Base-by-base conservation (phyloP, 2,797 vertebrate genomes). In the Channallabes apus region DNA sequence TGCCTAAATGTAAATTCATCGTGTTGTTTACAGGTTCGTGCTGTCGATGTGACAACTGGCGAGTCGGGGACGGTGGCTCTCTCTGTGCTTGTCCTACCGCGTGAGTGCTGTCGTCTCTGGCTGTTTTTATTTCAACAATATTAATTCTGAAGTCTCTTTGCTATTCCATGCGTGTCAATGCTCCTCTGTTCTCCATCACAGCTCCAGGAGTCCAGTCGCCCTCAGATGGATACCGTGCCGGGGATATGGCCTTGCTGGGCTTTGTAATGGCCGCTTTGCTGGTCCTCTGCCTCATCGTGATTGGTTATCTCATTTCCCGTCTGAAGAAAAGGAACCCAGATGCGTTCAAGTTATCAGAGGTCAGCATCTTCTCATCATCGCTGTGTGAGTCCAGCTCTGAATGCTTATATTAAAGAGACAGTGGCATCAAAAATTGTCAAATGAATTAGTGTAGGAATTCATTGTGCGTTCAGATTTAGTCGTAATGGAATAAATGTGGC, bases 211-310 rank as follows among this genome's bases (percentile, higher is more conserved):
- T 87, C 58, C 94, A 92, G 4, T 94, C 93, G 0, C 91, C 92
- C 0, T 88, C 92, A 0, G 65, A 92, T 0, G 93, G 93, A 67
- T 96, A 95, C 87, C 94, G 94, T 0, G 90, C 93, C 0, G 93
- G 92, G 11, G 95, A 98, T 87, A 98, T 99, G 97, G 97, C 93
- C 0, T 89, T 94, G 2, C 87, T 98, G 38, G 97, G 97, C 0
- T 95, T 96, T 1, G 89, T 94, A 22, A 96, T 99, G 92, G 96
- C 96, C 0, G 95, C 93, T 0, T 90, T 98, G 87, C 89, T 99
- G 59, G 88, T 96, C 38, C 91, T 99, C 78, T 93, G 94, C 82
- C 89, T 99, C 32, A 89, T 95, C 0, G 88, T 95, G 56, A 96
- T 99, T 32, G 94, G 91, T 17, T 90, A 97, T 88, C 88, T 98